Base-by-base conservation (phyloP, 2,888 invertebrate genomes). In the Nesidiocoris tenuis region DNA sequence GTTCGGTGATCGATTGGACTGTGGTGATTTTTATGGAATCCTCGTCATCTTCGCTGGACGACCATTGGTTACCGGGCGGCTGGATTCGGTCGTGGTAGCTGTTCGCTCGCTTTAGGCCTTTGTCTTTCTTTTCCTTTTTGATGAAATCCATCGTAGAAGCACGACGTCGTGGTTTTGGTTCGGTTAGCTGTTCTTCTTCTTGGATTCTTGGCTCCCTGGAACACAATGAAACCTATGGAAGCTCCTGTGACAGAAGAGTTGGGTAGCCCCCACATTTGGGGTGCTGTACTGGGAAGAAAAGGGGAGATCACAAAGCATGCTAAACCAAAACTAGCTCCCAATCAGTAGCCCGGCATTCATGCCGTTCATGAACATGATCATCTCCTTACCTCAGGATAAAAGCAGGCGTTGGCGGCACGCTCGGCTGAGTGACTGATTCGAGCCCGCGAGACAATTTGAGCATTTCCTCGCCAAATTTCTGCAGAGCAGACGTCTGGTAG, bases 401-500 rank as follows among this genome's bases (percentile, higher is more conserved):
- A 19, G 76, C 74, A 39, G 75, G 68, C 54, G 74, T 55, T n/a
- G 77, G 76, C 1, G 78, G 12, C 76, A 79, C n/a, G 63, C 39
- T 63, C 78, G 80, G 75, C 54, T 77, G 77, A 55, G 77, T 78
- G 24, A 74, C 79, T 19, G 78, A 78, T 77, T 92, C 92, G 81
- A 93, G 85, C 78, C 93, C 92, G 79, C 92, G 87, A 23, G 93
- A 93, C 25, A 94, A 86, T 82, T 92, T 91, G 81, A 94, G 86
- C 93, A 93, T 92, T 87, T 93, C 92, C 55, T 92, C 91, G 74
- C 93, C 93, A 83, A 93, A 93, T 83, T 92, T 92, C 83, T 93
- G 93, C 82, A 94, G 86, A 76, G 94, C 93, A 25, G 92, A 90
- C 90, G 93, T 91, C 79, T 93, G 91, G 80, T 91, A 91, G 24